Base-by-base conservation (phyloP, 2,888 invertebrate genomes). In the Falcaria lacertinaria region DNA sequence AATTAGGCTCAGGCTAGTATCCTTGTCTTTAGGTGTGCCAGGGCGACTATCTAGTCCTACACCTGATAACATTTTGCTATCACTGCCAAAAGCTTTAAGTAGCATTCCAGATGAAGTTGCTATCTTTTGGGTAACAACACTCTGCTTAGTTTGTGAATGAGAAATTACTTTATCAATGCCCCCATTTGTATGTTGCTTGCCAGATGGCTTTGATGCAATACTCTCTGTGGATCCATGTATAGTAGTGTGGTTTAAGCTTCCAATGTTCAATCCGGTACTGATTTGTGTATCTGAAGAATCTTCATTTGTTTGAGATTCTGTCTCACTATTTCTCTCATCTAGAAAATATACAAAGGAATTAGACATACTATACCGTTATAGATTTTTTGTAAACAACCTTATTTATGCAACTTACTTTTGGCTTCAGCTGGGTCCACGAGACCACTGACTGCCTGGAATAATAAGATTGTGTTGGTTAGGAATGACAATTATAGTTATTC, bases 301-400 rank as follows among this genome's bases (percentile, higher is more conserved):
- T 79, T 95, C 92, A 86, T 93, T 92, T 44, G 94, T 95, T 75
- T 96, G 95, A 11, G 96, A 96, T 85, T 96, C 96, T 34, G 95
- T 95, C 85, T 96, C 96, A 81, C 96, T 96, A 70, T 95, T 94
- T 65, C 94, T 92, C 74, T 96, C 96, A 88, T 93, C 95, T 95
- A 74, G 8, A 25, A 37, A 37, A 19, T 35, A 2, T 17, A 17
- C 11, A 45, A 86, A 84, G 71, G 8, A 41, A 34, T 25, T 15
- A 40, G 14, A 34, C 33, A 22, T 1, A 14, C n/a, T 22, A 14
- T 19, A 28, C 1, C 28, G 11, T 11, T 4, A 19, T 19, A 19
- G 19, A 4, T 19, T 22, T 2, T 7, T 17, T 36, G 17, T 4
- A 35, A 1, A 40, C 2, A 35, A 37, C 33, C n/a, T 5, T 17